Percentiles rank a stretch among this genome's conserved stretches.
Conservation (phyloP, 2,888 invertebrate species). For the Noctua janthe region DNA sequence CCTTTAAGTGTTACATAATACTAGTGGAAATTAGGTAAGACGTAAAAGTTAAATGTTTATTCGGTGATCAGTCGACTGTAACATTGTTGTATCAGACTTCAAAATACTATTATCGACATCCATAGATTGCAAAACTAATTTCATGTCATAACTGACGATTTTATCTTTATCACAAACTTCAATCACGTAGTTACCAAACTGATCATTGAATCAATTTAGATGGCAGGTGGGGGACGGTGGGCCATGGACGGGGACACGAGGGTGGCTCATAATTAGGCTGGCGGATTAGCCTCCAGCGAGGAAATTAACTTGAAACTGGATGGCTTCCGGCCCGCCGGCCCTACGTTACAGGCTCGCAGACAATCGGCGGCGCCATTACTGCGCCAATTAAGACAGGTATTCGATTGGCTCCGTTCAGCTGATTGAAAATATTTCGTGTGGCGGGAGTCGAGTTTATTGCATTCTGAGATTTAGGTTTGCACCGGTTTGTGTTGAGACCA, state of each 20-base stretch:
- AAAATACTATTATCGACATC: background rate
- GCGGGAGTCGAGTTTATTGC: conserved; percentile 65
- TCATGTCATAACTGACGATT: conserved; percentile 7
- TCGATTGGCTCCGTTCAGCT: conserved; percentile 64
- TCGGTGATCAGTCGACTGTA: background rate
- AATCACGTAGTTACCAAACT: conserved; percentile 59
- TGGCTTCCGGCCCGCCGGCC: conserved; percentile 69
- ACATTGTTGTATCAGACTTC: background rate
- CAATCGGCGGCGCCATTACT: conserved; percentile 70
- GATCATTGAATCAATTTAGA: conserved; percentile 64
- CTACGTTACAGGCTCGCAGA: conserved; percentile 66
- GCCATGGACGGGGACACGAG: conserved; percentile 48
- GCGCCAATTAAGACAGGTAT: conserved; percentile 73
- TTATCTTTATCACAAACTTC: conserved; percentile 44
- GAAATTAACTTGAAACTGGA: conserved; percentile 86
- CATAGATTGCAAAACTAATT: background rate
- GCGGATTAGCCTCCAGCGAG: conserved; percentile 83
- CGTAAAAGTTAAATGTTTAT: background rate
- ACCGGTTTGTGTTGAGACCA: background rate
- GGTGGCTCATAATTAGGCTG: conserved; percentile 83
- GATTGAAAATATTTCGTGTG: conserved; percentile 70
- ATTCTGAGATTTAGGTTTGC: conserved; percentile 65
- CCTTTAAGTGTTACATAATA: background rate
- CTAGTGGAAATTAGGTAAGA: background rate
- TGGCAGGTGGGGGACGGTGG: conserved; percentile 40